These are phyloP conservation scores for Glomeris marginata DNA, from an alignment of 2,888 invertebrate genomes.

Conservation along the genomic window DNA sequence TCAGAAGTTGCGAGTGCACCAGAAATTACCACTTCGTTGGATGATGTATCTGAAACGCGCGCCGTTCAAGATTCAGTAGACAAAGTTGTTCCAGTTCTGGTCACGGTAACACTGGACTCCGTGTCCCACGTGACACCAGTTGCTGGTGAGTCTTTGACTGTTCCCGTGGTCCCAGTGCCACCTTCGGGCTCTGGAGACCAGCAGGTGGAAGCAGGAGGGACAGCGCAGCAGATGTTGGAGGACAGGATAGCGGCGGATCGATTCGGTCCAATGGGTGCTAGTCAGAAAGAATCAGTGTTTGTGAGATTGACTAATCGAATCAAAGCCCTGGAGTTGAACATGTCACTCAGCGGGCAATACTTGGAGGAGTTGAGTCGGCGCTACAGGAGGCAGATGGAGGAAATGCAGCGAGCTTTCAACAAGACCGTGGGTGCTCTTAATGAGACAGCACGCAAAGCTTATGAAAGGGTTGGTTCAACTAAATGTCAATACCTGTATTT, in stretches of 20 bases:
- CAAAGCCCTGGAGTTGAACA: constrained; percentile 88
- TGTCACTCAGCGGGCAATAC: constrained; percentile 92
- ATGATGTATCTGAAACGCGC: no score
- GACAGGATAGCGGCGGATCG: constrained; percentile 27
- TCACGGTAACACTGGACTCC: no score
- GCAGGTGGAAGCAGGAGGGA: no score
- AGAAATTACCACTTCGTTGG: no score
- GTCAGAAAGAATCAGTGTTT: constrained; percentile 87
- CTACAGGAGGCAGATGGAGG: constrained; percentile 93
- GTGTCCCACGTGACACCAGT: no score
- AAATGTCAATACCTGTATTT: neutral
- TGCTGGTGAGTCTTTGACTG: no score
- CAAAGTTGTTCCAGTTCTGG: no score
- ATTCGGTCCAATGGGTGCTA: constrained; percentile 20
- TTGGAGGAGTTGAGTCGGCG: constrained; percentile 87
- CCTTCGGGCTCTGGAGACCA: no score
- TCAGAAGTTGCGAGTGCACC: no score
- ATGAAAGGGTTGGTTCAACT: constrained; percentile 34
- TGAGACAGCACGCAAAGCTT: constrained; percentile 36
- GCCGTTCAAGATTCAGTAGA: no score
- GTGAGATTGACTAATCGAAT: constrained; percentile 88
- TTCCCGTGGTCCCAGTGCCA: no score
- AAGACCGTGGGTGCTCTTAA: constrained; percentile 50
- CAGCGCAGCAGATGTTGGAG: constrained; percentile 18
- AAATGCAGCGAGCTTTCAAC: constrained; percentile 71